Evolutionary conservation across 2,797 vertebrate species (phyloP).

Genomic region (Synanceia verrucosa): DNA sequence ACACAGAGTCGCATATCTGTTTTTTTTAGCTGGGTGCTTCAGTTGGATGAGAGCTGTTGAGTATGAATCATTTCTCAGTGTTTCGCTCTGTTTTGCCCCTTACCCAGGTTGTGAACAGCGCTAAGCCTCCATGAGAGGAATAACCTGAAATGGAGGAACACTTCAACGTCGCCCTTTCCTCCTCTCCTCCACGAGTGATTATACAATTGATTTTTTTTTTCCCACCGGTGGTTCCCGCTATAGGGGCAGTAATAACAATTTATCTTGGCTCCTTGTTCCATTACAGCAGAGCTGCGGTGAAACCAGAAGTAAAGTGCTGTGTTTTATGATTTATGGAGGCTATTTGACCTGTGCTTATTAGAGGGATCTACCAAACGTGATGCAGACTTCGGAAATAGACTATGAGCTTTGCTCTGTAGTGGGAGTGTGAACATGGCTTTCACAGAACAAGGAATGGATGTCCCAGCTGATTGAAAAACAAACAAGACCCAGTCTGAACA

Average conservation of each 20-base stretch:
- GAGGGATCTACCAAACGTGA: constrained; percentile 75
- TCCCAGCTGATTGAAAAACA: constrained; percentile 65
- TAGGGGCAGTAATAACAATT: constrained; percentile 84
- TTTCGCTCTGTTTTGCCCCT: constrained; percentile 54
- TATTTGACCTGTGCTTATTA: constrained; percentile 83
- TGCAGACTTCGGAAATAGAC: constrained; percentile 73
- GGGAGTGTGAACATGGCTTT: constrained; percentile 48
- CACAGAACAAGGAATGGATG: constrained; percentile 56
- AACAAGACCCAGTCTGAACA: constrained; percentile 40
- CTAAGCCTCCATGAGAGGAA: constrained; percentile 70
- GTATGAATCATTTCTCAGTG: constrained; percentile 64
- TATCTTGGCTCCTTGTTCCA: constrained; percentile 83
- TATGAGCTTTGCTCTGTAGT: constrained; percentile 58
- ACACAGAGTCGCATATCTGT: constrained; percentile 48
- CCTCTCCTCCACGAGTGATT: constrained; percentile 79
- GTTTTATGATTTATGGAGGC: constrained; percentile 83
- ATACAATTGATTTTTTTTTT: constrained; percentile 81
- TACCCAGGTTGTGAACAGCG: constrained; percentile 39
- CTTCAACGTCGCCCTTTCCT: constrained; percentile 80
- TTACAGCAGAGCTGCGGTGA: constrained; percentile 74
- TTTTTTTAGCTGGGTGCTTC: constrained; percentile 41
- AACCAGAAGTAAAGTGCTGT: constrained; percentile 76
- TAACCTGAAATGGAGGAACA: constrained; percentile 76
- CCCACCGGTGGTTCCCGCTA: constrained; percentile 65
- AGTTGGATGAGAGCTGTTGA: constrained; percentile 60